Evolutionary conservation across 2,888 invertebrate species (phyloP).

Genomic region (Liodrosophila aerea): DNA sequence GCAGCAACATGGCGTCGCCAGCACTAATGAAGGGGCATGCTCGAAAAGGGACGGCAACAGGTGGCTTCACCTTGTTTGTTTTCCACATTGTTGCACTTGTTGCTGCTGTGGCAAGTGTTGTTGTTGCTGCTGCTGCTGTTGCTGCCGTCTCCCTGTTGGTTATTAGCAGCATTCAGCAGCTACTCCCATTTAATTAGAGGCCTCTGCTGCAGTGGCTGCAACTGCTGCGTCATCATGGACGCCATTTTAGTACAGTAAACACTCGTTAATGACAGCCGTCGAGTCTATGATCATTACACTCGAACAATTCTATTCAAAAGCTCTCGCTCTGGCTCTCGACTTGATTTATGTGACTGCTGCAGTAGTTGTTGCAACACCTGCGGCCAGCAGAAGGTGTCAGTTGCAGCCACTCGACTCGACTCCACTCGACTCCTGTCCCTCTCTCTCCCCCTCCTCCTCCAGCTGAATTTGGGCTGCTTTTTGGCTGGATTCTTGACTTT

Average conservation of each 20-base stretch:
- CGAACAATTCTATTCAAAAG: too few relatives aligned
- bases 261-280: too few relatives aligned
- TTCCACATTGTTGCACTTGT: conserved; percentile 43
- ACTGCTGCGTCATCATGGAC: too few relatives aligned
- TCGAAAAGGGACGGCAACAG: background rate
- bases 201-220: conserved; percentile 9
- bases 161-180: conserved; percentile 49
- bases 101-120: conserved; percentile 34
- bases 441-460: too few relatives aligned
- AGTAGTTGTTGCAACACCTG: too few relatives aligned
- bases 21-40: background rate
- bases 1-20: conserved; percentile 18
- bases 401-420: too few relatives aligned
- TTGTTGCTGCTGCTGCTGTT: conserved; percentile 18
- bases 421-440: too few relatives aligned
- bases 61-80: conserved; percentile 53
- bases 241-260: too few relatives aligned
- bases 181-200: conserved; percentile 47
- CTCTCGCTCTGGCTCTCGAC: too few relatives aligned
- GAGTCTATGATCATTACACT: too few relatives aligned
- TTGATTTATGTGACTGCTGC: too few relatives aligned
- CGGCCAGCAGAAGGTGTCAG: too few relatives aligned
- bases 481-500: conserved; percentile 39
- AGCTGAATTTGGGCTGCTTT: background rate
- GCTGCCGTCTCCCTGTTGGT: conserved; percentile 42